Percentiles rank a stretch among this genome's conserved stretches.
These are phyloP conservation scores for Sisyra nigra DNA, from an alignment of 2,888 invertebrate species.

Conservation along the genomic window DNA sequence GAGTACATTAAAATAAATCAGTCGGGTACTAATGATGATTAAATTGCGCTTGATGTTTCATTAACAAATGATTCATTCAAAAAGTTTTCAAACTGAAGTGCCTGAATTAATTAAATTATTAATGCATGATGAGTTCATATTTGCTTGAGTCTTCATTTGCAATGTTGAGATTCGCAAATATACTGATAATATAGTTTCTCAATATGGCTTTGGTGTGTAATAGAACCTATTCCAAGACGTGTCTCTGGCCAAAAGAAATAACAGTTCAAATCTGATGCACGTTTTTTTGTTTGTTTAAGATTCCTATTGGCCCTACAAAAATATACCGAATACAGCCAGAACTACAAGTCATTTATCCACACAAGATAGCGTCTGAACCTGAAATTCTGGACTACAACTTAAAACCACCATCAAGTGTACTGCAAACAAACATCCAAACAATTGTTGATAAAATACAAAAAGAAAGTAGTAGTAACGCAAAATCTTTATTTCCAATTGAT, in stretches of 20 bases:
- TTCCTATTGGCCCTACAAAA: constrained; percentile 5
- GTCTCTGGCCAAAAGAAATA: no score
- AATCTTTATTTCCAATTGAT: no score
- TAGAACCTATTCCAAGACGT: no score
- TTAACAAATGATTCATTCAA: background rate
- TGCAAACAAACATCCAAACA: constrained; percentile 1
- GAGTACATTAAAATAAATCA: background rate
- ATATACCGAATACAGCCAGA: constrained; percentile 8
- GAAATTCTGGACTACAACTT: constrained; percentile 8
- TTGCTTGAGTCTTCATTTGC: constrained; percentile 6
- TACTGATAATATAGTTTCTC: constrained; percentile 1
- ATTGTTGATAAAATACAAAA: background rate
- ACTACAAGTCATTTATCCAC: constrained; percentile 6
- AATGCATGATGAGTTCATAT: constrained; percentile 3
- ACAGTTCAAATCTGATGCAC: background rate
- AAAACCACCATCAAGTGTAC: constrained; percentile 5
- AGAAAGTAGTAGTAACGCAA: constrained; percentile 1
- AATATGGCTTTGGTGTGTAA: no score
- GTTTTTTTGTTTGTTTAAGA: constrained; percentile 1
- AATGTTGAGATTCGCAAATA: constrained; percentile 4
- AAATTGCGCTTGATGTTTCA: no score
- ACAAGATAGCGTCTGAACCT: background rate
- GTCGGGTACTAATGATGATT: no score
- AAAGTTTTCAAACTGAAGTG: constrained; percentile 30
- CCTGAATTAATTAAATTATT: background rate